Evolutionary conservation across 2,888 invertebrate species (phyloP).

Genomic region (Mactromeris polynyma): DNA sequence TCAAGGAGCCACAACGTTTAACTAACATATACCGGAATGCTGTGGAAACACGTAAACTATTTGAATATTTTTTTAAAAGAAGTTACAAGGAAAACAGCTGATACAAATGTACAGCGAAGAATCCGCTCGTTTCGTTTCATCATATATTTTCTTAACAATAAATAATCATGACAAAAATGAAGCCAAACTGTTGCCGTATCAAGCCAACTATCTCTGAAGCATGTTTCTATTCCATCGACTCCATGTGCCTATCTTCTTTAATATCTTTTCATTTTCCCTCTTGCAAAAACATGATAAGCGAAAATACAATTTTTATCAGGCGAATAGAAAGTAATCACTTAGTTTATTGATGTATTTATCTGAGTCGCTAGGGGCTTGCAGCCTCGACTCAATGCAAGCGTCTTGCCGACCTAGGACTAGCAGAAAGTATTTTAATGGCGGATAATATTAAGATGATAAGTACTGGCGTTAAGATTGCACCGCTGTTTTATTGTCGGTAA

Average conservation of each 20-base stretch:
- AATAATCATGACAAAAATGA: slow-evolving; percentile 23
- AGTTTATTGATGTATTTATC: slow-evolving; percentile 59
- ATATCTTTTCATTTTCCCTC: slow-evolving; percentile 62
- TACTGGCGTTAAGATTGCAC: not conserved
- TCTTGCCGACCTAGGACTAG: slow-evolving; percentile 22
- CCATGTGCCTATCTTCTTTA: slow-evolving; percentile 39
- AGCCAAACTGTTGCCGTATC: slow-evolving; percentile 29
- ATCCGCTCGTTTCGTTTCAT: not conserved
- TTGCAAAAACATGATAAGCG: slow-evolving; percentile 66
- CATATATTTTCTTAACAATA: slow-evolving; percentile 23
- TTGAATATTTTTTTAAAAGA: not conserved
- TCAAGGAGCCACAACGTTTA: too few species aligned
- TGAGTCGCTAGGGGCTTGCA: slow-evolving; percentile 26
- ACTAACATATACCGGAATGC: too few species aligned
- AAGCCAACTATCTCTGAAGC: slow-evolving; percentile 26
- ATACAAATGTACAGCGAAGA: not conserved
- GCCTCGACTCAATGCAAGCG: slow-evolving; percentile 15
- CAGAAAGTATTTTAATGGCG: slow-evolving; percentile 23
- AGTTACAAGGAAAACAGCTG: not conserved
- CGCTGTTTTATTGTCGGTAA: slow-evolving; percentile 22
- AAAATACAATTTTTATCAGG: slow-evolving; percentile 63
- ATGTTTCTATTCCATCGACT: slow-evolving; percentile 46
- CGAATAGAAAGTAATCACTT: slow-evolving; percentile 57
- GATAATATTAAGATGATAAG: slow-evolving; percentile 26
- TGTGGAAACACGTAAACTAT: too few species aligned